Evolutionary conservation across 2,888 invertebrate species (phyloP).

Genomic region (Girardia tigrina): DNA sequence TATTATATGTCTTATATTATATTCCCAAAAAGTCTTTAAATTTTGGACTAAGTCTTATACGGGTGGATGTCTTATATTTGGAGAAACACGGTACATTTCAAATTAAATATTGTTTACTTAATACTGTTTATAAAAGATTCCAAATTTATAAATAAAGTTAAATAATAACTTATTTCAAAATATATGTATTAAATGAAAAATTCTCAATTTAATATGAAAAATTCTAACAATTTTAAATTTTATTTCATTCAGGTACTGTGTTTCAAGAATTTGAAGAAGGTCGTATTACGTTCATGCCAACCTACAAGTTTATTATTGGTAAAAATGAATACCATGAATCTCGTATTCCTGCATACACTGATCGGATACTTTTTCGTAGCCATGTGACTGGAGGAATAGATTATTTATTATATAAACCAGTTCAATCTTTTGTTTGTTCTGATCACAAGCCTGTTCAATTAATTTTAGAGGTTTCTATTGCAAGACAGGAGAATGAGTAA

Average conservation of each 20-base stretch:
- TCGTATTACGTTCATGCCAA: conserved; percentile 77
- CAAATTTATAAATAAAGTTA: no score
- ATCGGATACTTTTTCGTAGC: not conserved
- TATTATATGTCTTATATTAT: no score
- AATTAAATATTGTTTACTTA: no score
- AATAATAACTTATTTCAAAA: no score
- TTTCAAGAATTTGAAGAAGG: conserved; percentile 78
- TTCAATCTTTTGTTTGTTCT: not conserved
- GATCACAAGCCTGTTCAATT: not conserved
- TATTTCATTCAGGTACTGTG: conserved; percentile 58
- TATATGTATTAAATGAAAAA: no score
- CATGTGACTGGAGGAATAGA: not conserved
- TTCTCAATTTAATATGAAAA: no score
- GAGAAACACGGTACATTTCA: no score
- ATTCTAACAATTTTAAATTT: no score
- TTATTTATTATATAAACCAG: not conserved
- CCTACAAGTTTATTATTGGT: conserved; percentile 84
- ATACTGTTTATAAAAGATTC: no score
- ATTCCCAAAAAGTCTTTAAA: no score
- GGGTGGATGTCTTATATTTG: no score
- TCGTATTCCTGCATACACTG: not conserved
- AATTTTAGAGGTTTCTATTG: not conserved
- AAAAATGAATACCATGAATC: not conserved
- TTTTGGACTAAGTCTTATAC: no score
- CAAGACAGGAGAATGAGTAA: not conserved